These are phyloP conservation scores for Idaea biselata DNA, from an alignment of 2,888 invertebrate genomes.

Conservation along the genomic window DNA sequence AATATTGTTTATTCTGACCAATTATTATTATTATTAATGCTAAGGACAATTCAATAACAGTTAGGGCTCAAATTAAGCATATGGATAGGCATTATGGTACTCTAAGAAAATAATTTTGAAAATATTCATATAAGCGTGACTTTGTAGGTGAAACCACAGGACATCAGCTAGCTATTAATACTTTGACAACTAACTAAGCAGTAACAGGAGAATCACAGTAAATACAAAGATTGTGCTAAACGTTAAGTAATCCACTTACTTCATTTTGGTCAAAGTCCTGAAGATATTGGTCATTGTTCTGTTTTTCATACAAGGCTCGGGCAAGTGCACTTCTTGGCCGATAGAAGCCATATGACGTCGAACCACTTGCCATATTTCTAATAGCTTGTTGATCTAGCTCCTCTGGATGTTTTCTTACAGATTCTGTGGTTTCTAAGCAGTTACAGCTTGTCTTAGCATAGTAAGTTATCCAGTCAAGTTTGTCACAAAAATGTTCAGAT, in stretches of 20 bases:
- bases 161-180: no score
- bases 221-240: neutral
- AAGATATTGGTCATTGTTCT: conserved; percentile 84
- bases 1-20: no score
- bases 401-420: neutral
- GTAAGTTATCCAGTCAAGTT: conserved; percentile 53
- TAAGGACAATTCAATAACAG: no score
- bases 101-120: no score
- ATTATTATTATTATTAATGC: no score
- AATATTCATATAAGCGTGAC: no score
- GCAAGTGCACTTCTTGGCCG: conserved; percentile 87
- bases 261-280: conserved; percentile 84
- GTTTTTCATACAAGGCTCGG: conserved; percentile 86
- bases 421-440: neutral
- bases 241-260: conserved; percentile 68
- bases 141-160: no score
- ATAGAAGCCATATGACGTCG: conserved; percentile 71
- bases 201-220: no score
- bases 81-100: no score
- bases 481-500: conserved; percentile 33
- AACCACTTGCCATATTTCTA: conserved; percentile 54
- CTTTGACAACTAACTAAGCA: no score
- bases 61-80: no score
- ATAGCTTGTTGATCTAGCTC: conserved; percentile 23
- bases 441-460: conserved; percentile 50